Base-by-base conservation (phyloP, 2,113 vertebrate genomes). In the Cottus gobio region DNA sequence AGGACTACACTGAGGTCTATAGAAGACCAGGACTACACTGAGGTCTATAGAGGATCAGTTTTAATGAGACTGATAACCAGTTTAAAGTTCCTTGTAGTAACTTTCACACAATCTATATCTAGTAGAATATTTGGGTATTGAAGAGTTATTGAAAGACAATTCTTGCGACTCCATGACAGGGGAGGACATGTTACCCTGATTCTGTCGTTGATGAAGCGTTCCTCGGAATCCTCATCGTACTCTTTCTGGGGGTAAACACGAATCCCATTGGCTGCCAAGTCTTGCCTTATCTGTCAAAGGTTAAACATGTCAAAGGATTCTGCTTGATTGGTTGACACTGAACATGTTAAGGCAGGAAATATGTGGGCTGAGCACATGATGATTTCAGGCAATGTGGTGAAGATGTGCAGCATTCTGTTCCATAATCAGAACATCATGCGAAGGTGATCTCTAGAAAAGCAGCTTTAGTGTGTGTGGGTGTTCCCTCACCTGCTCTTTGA, bases 241-340 rank as follows among this genome's bases (percentile, higher is more conserved):
- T 97, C 96, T 68, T 93, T 95, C 93, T 98, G 97, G 0, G 98
- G 97, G 85, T 98, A 99, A 39, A 99, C 95, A 0, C 90, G 93
- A 79, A 99, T 98, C 68, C 95, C 90, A 0, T 97, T 95, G 72
- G 90, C 90, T 90, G 91, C 93, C 85, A 99, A 90, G 90, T 99
- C 96, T 66, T 95, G 92, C 87, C 97, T 96, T 93, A 99, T 98
- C 98, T 99, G 93, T 0, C 0, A 56, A 56, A 87, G n/a, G 39
- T 71, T 34, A 61, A 75, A 69, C 36, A 54, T 48, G 72, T 63
- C 11, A 65, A 57, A 34, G 0, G 28, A 22, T 39, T 39, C 63
- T 54, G 30, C 57, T 54, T 12, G 26, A 61, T 3, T 54, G 7
- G 34, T 63, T 58, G 36, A 22, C 13, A 46, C 16, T 10, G 22